Conservation (phyloP, 2,888 invertebrate genomes). For the Campoplex nolae region DNA sequence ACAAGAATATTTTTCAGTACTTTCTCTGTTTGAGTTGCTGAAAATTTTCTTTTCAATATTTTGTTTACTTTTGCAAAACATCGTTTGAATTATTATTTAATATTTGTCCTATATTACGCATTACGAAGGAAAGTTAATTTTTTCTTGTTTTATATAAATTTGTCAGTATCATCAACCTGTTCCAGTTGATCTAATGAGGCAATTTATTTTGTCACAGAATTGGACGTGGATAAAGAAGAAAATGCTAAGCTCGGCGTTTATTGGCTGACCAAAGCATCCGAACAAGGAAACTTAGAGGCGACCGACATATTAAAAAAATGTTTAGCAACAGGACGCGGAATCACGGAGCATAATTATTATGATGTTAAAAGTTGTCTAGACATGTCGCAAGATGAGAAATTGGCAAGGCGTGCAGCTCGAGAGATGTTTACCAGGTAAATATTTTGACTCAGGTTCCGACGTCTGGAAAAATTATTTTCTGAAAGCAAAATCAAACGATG, state of each 20-base stretch:
- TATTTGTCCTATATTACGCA: neutral
- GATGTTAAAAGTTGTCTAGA: constrained; percentile 92
- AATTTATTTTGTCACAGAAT: constrained; percentile 83
- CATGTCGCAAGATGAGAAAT: constrained; percentile 94
- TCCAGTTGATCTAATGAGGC: neutral
- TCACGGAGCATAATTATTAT: constrained; percentile 90
- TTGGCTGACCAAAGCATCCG: constrained; percentile 97
- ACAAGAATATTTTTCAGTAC: neutral
- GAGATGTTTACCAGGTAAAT: constrained; percentile 93
- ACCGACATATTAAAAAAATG: constrained; percentile 91
- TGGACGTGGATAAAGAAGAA: constrained; percentile 89
- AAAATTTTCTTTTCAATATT: neutral
- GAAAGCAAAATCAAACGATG: no score
- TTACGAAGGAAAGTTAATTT: neutral
- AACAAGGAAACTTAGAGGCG: constrained; percentile 96
- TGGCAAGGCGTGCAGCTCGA: constrained; percentile 94
- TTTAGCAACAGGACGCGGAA: constrained; percentile 90
- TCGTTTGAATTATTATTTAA: neutral
- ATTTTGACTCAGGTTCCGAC: neutral
- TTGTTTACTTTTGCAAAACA: neutral
- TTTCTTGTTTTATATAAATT: neutral
- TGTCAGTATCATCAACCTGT: no score
- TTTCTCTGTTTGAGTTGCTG: neutral
- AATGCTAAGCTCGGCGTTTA: constrained; percentile 93
- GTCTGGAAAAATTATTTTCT: no score